A percentile compares a stretch with the other conserved stretches of the same genome.
phyloP scores from a whole-genome alignment of 2,888 invertebrate species.

The Drosophila anomelani region DNA sequence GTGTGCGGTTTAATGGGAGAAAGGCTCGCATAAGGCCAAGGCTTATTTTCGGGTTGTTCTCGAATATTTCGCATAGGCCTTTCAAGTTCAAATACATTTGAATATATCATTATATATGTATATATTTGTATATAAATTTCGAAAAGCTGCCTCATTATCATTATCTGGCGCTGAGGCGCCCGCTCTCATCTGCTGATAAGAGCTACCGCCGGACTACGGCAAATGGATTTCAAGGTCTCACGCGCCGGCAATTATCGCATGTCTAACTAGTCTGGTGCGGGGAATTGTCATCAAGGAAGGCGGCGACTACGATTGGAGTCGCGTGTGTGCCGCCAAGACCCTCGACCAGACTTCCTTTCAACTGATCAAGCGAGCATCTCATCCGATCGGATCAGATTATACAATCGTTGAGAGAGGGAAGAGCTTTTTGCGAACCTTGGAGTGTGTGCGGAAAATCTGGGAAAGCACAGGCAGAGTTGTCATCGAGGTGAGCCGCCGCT shows the following conservation, averaged over 20 bases:
- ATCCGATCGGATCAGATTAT: slow-evolving; percentile 9
- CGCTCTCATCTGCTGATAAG: slow-evolving; percentile 61
- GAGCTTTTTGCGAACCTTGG: background rate
- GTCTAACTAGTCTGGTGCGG: slow-evolving; percentile 24
- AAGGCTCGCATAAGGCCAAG: slow-evolving; percentile 7
- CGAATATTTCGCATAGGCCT: slow-evolving; percentile 1
- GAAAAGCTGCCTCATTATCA: slow-evolving; percentile 8
- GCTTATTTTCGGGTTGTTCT: background rate
- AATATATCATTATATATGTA: background rate
- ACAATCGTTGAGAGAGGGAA: slow-evolving; percentile 1
- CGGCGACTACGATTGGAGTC: background rate
- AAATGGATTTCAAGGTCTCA: slow-evolving; percentile 65
- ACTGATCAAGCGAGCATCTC: background rate
- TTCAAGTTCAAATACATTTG: background rate
- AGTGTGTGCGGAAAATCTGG: slow-evolving; percentile 14
- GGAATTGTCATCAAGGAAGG: slow-evolving; percentile 37
- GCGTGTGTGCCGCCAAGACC: slow-evolving; percentile 6
- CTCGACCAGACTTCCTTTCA: slow-evolving; percentile 15
- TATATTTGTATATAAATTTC: background rate
- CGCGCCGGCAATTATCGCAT: slow-evolving; percentile 65
- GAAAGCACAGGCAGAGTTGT: slow-evolving; percentile 36
- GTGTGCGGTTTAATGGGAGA: slow-evolving; percentile 4
- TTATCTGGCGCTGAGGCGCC: slow-evolving; percentile 30
- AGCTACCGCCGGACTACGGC: background rate
- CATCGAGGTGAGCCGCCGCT: slow-evolving; percentile 34